Base-by-base conservation (phyloP, 1,140 invertebrate genomes). In the Aphis craccivora region DNA sequence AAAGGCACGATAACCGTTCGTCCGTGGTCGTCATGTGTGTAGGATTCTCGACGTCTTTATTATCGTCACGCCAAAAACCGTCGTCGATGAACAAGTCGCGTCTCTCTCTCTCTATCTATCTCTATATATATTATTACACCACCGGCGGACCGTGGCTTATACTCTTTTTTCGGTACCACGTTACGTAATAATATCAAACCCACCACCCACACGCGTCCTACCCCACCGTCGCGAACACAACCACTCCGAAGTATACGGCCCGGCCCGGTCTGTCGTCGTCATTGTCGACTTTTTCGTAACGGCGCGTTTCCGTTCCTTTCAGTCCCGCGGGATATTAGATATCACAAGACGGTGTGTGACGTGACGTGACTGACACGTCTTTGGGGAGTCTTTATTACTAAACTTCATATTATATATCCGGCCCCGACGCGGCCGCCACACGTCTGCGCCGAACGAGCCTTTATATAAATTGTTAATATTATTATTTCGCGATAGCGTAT, bases 361-460 rank as follows among this genome's bases (percentile, higher is more conserved):
- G 35, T 60, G 88, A 55, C 35, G 51, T 90, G 88, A 90, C 88
- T 55, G 88, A 43, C 88, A 90, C 88, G 51, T 90, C 88, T 90
- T 90, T 40, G n/a, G 88, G 88, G 88, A 90, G 88, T 90, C 53
- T 90, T 90, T 90, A 90, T 90, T 90, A 90, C 88, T 40, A 60
- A 90, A 90, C 88, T 90, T 90, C n/a, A 55, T 90, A 55, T 55
- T 89, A 55, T 89, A 55, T 55, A 90, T 60, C 48, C 35, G 86
- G 37, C 48, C 8, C n/a, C 22, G 30, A 88, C 23, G 48, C 45
- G 20, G 7, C 37, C 83, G 22, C 9, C n/a, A 48, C 45, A 87
- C 43, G 45, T 48, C 35, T 22, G 35, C 9, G 22, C 53, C 53
- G 11, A 25, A 40, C 11, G 23, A 9, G 51, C 23, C 84, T 40